Conservation (phyloP, 1,140 invertebrate genomes). For the Probaryconus sp. region DNA sequence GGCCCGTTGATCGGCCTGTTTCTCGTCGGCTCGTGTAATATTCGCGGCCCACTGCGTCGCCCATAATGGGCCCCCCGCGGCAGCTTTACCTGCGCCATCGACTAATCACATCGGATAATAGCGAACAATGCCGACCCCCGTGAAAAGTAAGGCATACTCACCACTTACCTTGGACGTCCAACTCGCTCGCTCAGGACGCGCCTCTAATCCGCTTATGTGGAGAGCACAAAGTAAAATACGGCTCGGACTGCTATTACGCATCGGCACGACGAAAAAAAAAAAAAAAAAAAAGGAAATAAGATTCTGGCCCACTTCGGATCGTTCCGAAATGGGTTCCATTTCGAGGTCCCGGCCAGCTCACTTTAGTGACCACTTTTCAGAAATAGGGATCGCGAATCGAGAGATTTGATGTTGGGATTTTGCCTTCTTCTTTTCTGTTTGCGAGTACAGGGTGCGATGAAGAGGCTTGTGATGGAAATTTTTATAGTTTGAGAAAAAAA, state of each 20-base stretch:
- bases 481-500: too few relatives aligned
- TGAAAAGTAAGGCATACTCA: conserved; percentile 75
- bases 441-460: too few relatives aligned
- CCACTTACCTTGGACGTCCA: conserved; percentile 66
- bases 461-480: too few relatives aligned
- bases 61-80: conserved; percentile 77
- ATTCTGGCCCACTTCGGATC: too few relatives aligned
- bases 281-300: conserved; percentile 36
- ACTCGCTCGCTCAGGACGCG: conserved; percentile 41
- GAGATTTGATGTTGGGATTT: too few relatives aligned
- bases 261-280: conserved; percentile 56
- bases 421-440: too few relatives aligned
- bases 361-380: too few relatives aligned
- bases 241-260: conserved; percentile 68
- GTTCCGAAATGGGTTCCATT: too few relatives aligned
- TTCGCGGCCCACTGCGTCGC: conserved; percentile 65
- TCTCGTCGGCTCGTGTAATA: too few relatives aligned
- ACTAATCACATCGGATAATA: conserved; percentile 79
- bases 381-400: too few relatives aligned
- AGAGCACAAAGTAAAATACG: conserved; percentile 75
- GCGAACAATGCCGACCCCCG: conserved; percentile 73
- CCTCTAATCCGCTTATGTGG: conserved; percentile 75
- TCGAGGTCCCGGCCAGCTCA: too few relatives aligned
- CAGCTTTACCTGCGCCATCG: conserved; percentile 78
- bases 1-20: conserved; percentile 43